Evolutionary conservation across 2,797 vertebrate species (phyloP), one percentile per base, ranked within the genome.

Genomic region (Thripadectes ignobilis): DNA sequence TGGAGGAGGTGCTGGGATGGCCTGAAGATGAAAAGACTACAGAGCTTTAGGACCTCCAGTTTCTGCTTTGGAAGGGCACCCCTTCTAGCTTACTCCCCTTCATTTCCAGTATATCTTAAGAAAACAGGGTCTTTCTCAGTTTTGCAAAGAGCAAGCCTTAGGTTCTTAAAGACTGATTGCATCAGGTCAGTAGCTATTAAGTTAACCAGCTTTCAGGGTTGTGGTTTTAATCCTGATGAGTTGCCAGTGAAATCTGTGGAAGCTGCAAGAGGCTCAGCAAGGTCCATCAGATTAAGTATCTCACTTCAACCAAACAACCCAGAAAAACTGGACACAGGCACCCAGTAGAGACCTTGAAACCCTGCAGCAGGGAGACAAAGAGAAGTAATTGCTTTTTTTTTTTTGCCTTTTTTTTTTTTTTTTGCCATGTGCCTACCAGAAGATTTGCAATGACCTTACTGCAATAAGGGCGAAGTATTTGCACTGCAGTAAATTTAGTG

Each of bases 361-460:
- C 6, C 34, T 43, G 21, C 26, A 88, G 45, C 15, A 75, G 29
- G 39, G 17, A 86, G 34, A 57, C 34, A 88, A 49, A 73, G 17
- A 61, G 12, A 61, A 85, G 39, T 61, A 3, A 49, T 4, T 48
- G 29, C 20, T 19, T 38, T 38, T 13, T 39, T 79, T 34, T 74
- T 91, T 29, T 39, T 38, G 29, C 38, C n/a, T 14, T 22, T 15
- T n/a, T 77, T 14, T 22, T 15, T n/a, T 77, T 36, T 78, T 91
- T 30, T 41, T 32, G 30, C 11, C 10, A 17, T 4, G 5, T 72
- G 32, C 39, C 57, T 54, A 46, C 24, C 54, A 62, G 58, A 83
- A 94, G 54, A 89, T 83, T 74, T 93, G 29, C 59, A 71, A 58
- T 76, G 71, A 92, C 74, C n/a, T 93, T 62, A n/a, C 68, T 82